Conservation (phyloP, 2,797 vertebrate genomes). For the Melopsittacus undulatus region DNA sequence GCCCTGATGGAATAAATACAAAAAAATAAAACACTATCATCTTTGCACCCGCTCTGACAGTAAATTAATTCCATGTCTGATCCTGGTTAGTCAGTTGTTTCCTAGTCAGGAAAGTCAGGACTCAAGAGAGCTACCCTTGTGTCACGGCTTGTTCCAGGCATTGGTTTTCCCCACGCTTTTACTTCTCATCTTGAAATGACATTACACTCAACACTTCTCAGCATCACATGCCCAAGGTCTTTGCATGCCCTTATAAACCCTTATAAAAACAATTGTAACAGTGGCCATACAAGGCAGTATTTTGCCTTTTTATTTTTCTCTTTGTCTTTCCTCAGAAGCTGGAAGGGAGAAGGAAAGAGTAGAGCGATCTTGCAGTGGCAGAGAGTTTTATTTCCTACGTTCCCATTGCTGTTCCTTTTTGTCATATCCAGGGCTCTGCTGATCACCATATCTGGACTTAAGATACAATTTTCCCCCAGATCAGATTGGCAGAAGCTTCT, state of each 20-base stretch:
- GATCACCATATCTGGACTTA: neutral
- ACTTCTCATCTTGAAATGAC: neutral
- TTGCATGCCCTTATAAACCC: neutral
- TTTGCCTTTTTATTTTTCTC: neutral
- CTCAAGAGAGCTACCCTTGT: neutral
- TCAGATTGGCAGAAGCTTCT: neutral
- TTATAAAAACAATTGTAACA: neutral
- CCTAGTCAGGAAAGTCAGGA: neutral
- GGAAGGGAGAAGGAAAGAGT: neutral
- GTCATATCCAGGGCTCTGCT: neutral
- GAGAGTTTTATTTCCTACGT: neutral
- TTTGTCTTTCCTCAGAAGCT: neutral
- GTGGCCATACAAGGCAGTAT: neutral
- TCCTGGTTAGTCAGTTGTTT: neutral
- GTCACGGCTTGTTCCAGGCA: neutral
- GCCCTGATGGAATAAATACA: neutral
- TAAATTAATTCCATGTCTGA: conserved; percentile 1
- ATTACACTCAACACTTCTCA: neutral
- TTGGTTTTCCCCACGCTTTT: neutral
- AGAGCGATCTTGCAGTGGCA: neutral
- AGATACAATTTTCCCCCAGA: neutral
- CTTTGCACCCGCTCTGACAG: neutral
- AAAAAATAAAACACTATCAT: neutral
- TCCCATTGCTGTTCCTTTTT: neutral
- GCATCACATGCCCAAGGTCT: neutral